phyloP scores from a whole-genome alignment of 2,113 vertebrate genomes.

The Bothrops jararaca region DNA sequence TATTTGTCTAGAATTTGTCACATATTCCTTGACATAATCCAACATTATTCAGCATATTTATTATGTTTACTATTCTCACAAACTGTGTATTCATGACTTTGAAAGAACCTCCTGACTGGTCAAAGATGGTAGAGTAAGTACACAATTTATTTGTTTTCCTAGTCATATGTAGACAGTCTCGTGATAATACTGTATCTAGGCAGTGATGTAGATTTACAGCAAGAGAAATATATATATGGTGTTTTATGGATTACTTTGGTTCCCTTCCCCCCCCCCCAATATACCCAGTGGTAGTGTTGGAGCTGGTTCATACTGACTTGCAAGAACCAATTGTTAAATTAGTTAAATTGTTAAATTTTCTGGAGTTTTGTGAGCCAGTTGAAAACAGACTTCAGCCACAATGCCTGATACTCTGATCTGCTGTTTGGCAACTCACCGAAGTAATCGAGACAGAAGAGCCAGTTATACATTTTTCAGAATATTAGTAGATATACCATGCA shows the following conservation, averaged over 20 bases:
- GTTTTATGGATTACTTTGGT: background rate
- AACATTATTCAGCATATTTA: slow-evolving; percentile 87
- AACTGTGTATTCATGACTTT: slow-evolving; percentile 95
- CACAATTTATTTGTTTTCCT: background rate
- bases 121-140: slow-evolving; percentile 93
- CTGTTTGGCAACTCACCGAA: background rate
- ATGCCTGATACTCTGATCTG: background rate
- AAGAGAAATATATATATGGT: background rate
- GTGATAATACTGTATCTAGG: background rate
- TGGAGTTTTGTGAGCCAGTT: background rate
- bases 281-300: background rate
- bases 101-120: slow-evolving; percentile 71
- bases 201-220: background rate
- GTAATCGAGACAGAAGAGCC: background rate
- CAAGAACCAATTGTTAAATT: background rate
- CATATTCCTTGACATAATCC: slow-evolving; percentile 78
- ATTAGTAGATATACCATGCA: background rate
- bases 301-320: background rate
- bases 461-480: background rate
- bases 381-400: background rate
- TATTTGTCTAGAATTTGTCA: background rate
- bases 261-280: background rate
- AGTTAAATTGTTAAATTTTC: background rate
- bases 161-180: background rate
- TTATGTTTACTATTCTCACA: slow-evolving; percentile 95